A percentile compares a stretch with the other conserved stretches of the same genome.
Conservation (phyloP, 2,888 invertebrate genomes). For the Volucella bombylans region DNA sequence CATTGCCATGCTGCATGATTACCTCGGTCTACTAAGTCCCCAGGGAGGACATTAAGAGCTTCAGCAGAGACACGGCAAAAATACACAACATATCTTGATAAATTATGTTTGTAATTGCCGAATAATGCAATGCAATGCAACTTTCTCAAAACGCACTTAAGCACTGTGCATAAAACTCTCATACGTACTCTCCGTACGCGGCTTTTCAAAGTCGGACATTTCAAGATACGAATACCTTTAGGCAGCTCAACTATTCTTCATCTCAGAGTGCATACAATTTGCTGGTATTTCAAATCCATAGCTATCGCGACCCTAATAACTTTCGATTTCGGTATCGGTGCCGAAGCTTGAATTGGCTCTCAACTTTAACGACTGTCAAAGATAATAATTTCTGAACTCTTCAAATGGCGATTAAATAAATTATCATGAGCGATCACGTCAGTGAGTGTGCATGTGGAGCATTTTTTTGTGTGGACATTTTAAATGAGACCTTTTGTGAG, state of each 20-base stretch:
- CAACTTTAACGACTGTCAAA: constrained; percentile 57
- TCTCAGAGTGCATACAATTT: constrained; percentile 16
- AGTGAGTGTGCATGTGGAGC: constrained; percentile 63
- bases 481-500: constrained; percentile 48
- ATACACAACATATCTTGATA: constrained; percentile 58
- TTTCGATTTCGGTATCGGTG: constrained; percentile 56
- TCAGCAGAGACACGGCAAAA: constrained; percentile 24
- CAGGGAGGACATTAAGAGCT: constrained; percentile 66
- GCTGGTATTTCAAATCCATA: constrained; percentile 10
- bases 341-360: constrained; percentile 53
- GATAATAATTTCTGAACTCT: constrained; percentile 68
- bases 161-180: background rate
- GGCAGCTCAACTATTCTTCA: constrained; percentile 16
- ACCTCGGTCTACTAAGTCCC: constrained; percentile 27
- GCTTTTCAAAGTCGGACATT: constrained; percentile 44
- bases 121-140: constrained; percentile 66
- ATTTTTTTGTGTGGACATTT: constrained; percentile 49
- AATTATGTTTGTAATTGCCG: constrained; percentile 71
- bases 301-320: constrained; percentile 60
- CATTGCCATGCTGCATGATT: background rate
- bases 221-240: background rate
- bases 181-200: constrained; percentile 15
- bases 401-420: constrained; percentile 67
- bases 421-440: constrained; percentile 41
- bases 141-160: constrained; percentile 71